Evolutionary conservation across 1,140 invertebrate species (phyloP).

Genomic region (Formica selysi): DNA sequence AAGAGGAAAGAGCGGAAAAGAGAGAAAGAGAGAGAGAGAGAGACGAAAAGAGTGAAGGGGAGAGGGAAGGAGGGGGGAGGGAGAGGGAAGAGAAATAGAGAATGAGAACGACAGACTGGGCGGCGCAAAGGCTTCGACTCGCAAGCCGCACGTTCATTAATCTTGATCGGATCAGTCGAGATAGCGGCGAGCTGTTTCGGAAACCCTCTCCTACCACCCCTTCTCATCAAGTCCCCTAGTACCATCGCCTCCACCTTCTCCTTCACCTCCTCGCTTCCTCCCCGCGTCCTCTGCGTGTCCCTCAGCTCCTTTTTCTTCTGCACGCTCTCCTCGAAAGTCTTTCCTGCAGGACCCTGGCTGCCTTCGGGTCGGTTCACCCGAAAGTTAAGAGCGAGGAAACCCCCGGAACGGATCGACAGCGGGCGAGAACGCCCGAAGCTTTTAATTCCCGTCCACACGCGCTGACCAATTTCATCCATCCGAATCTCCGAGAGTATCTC

Average conservation of each 20-base stretch:
- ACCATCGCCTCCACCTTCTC: slow-evolving; percentile 72
- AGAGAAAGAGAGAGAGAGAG: slow-evolving; percentile 53
- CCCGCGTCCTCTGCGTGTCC: slow-evolving; percentile 57
- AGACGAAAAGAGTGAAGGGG: slow-evolving; percentile 8
- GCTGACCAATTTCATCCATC: slow-evolving; percentile 65
- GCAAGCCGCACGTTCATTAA: slow-evolving; percentile 85
- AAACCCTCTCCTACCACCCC: slow-evolving; percentile 80
- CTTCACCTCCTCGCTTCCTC: slow-evolving; percentile 61
- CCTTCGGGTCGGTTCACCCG: slow-evolving; percentile 70
- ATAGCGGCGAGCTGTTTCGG: slow-evolving; percentile 86
- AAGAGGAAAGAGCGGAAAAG: slow-evolving; percentile 47
- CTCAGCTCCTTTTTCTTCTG: slow-evolving; percentile 77
- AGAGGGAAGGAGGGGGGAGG: slow-evolving; percentile 27
- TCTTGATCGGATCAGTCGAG: slow-evolving; percentile 86
- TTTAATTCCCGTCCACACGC: slow-evolving; percentile 68
- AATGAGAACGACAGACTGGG: slow-evolving; percentile 74
- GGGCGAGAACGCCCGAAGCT: slow-evolving; percentile 71
- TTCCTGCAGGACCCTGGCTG: slow-evolving; percentile 70
- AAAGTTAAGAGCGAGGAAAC: slow-evolving; percentile 78
- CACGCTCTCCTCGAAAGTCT: slow-evolving; percentile 77
- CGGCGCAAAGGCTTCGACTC: slow-evolving; percentile 82
- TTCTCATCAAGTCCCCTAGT: slow-evolving; percentile 79
- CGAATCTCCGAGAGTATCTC: slow-evolving; percentile 72
- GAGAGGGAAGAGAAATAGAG: slow-evolving; percentile 61
- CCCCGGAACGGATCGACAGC: slow-evolving; percentile 78